Base-by-base conservation (phyloP, 2,113 vertebrate species). In the Burhinus bistriatus region DNA sequence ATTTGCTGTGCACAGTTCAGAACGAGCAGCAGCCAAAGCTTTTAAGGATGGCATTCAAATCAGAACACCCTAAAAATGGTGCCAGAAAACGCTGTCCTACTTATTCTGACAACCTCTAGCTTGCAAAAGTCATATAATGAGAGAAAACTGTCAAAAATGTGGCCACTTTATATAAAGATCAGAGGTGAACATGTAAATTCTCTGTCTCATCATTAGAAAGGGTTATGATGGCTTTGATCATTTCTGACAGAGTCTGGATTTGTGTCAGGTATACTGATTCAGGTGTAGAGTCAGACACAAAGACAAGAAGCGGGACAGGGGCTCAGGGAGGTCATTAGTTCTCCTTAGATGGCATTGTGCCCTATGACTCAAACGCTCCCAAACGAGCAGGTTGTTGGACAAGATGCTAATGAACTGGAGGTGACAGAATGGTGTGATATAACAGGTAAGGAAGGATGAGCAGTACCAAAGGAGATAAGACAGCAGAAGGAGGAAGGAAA, bases 101-200 rank as follows among this genome's bases (percentile, higher is more conserved):
- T 94, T 93, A 87, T 68, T 73, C 81, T 89, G 70, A 71, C 78
- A 95, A 68, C 1, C 12, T 62, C 59, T 54, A 59, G 9, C 82
- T 70, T 81, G 68, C 51, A 72, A 86, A 87, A 92, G 26, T 21
- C 47, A 87, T 84, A 83, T 96, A 96, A 95, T 68, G 70, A 87
- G 89, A 82, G 19, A 73, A 77, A 89, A 78, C 47, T 83, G 55
- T 89, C 55, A 78, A 87, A 92, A 92, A 47, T 22, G 15, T 49
- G 81, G 38, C n/a, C 73, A 79, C 55, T 64, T 79, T 86, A 36
- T 15, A 62, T n/a, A 55, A 44, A 95, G 72, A 71, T 84, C 87
- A 95, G 72, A 68, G 83, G 77, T 84, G 87, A 96, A 57, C 68
- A 77, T 73, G 72, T 75, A 94, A 91, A 91, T 88, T 65, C 19